These are phyloP conservation scores for Pao palembangensis DNA, from an alignment of 2,113 vertebrate species.

Conservation along the genomic window DNA sequence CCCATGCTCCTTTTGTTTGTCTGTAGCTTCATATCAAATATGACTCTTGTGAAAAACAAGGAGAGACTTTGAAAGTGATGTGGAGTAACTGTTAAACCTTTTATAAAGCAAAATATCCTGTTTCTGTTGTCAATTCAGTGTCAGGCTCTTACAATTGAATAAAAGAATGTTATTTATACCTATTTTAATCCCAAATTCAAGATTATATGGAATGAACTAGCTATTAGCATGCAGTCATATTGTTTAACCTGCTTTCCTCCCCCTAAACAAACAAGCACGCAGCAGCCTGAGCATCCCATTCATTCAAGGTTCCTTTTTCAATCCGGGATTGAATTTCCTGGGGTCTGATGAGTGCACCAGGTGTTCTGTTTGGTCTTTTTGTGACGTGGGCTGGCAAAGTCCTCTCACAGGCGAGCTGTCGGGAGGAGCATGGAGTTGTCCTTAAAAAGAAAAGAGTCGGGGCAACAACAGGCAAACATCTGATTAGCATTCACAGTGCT, in stretches of 20 bases:
- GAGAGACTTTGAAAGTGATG: neutral
- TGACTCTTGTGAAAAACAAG: conserved; percentile 4
- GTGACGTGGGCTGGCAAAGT: conserved; percentile 57
- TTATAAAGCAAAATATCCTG: too few relatives aligned
- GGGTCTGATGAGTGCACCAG: conserved; percentile 48
- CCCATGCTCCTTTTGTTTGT: conserved; percentile 20
- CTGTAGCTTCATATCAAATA: conserved; percentile 21
- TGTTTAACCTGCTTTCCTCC: neutral
- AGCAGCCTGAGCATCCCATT: conserved; percentile 50
- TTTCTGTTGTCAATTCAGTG: too few relatives aligned
- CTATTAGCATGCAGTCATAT: too few relatives aligned
- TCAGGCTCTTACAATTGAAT: too few relatives aligned
- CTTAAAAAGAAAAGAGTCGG: conserved; percentile 40
- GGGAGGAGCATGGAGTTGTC: conserved; percentile 65
- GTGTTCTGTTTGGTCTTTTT: conserved; percentile 51
- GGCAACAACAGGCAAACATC: conserved; percentile 68
- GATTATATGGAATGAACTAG: too few relatives aligned
- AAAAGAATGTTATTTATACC: too few relatives aligned
- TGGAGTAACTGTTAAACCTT: neutral
- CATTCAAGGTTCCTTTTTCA: conserved; percentile 54
- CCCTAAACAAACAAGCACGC: conserved; percentile 43
- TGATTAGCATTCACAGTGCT: conserved; percentile 77
- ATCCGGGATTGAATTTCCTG: conserved; percentile 62
- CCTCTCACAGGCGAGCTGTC: conserved; percentile 60
- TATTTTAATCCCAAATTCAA: too few relatives aligned